Evolutionary conservation across 2,888 invertebrate genomes (phyloP).

Genomic region (Ectemnius lituratus): DNA sequence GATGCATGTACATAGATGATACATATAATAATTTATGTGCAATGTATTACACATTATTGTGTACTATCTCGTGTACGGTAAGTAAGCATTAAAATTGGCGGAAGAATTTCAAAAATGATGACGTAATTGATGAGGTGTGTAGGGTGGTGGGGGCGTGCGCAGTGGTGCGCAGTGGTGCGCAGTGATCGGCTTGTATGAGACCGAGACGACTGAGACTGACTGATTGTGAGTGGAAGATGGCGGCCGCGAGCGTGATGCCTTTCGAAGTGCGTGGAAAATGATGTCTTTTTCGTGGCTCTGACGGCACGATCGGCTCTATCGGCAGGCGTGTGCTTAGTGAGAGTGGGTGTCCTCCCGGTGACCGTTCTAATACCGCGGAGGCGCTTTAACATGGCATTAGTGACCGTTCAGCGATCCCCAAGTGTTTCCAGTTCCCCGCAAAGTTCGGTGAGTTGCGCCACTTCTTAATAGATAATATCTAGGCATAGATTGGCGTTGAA

Average conservation of each 20-base stretch:
- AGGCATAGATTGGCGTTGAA: too few species aligned
- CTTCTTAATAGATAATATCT: conserved; percentile 7
- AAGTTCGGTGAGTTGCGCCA: conserved; percentile 79
- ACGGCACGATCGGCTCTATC: conserved; percentile 62
- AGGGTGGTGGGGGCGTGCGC: too few species aligned
- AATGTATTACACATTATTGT: too few species aligned
- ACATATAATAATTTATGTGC: too few species aligned
- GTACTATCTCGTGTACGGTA: too few species aligned
- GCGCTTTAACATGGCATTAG: conserved; percentile 81
- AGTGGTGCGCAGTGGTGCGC: too few species aligned
- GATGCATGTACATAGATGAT: too few species aligned
- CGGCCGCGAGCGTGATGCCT: conserved; percentile 73
- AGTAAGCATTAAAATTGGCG: too few species aligned
- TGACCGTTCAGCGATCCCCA: conserved; percentile 86
- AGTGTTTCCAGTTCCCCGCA: conserved; percentile 84
- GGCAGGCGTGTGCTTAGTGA: conserved; percentile 60
- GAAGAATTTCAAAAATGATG: too few species aligned
- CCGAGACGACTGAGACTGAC: too few species aligned
- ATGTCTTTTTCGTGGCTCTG: conserved; percentile 68
- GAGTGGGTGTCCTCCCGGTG: conserved; percentile 68
- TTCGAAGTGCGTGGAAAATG: conserved; percentile 74
- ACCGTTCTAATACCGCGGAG: conserved; percentile 63
- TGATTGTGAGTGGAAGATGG: conserved; percentile 72
- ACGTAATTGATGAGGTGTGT: too few species aligned
- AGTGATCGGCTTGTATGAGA: too few species aligned